Evolutionary conservation across 2,888 invertebrate species (phyloP).

Genomic region (Heteropelma amictum): DNA sequence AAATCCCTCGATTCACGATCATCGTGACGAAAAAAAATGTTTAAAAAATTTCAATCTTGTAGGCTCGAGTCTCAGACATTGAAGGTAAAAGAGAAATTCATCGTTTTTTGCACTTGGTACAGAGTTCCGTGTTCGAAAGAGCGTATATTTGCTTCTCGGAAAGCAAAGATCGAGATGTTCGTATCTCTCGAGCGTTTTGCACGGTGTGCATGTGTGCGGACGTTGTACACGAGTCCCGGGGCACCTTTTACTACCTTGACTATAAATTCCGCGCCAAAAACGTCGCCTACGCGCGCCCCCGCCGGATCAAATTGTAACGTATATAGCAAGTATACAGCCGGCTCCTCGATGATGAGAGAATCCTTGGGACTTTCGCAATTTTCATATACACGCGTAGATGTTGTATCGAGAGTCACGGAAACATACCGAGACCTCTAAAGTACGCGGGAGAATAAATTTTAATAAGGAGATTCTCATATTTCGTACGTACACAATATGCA

Average conservation of each 20-base stretch:
- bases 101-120: neutral
- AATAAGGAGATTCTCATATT: conserved; percentile 7
- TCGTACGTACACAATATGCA: neutral
- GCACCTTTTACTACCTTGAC: conserved; percentile 40
- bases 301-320: conserved; percentile 44
- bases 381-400: neutral
- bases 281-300: conserved; percentile 47
- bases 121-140: neutral
- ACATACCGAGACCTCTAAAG: conserved; percentile 38
- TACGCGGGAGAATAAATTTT: conserved; percentile 14
- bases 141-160: neutral
- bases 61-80: no score
- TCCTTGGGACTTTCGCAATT: conserved; percentile 45
- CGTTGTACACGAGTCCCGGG: neutral
- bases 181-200: conserved; percentile 12
- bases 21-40: no score
- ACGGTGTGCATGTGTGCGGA: neutral
- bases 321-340: neutral
- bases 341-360: conserved; percentile 33
- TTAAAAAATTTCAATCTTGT: no score
- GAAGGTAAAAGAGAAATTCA: neutral
- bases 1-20: no score
- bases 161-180: conserved; percentile 18
- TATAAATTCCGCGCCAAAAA: conserved; percentile 54
- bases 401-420: neutral